Evolutionary conservation across 1,140 invertebrate species (phyloP).

Genomic region (Caenorhabditis remanei): DNA sequence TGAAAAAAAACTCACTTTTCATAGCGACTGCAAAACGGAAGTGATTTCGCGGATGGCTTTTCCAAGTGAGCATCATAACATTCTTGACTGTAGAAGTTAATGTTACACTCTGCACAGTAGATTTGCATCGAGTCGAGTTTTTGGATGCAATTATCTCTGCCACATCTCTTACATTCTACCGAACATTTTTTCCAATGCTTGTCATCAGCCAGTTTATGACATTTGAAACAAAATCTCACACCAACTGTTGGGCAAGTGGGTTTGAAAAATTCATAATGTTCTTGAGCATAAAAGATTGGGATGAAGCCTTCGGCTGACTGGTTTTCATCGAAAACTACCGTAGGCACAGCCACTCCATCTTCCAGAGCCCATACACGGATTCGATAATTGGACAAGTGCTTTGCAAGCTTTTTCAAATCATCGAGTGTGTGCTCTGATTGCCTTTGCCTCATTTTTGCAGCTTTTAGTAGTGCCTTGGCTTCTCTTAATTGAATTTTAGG

Average conservation of each 20-base stretch:
- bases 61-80: not conserved
- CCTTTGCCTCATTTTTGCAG: not conserved
- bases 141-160: not conserved
- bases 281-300: not conserved
- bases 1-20: not conserved
- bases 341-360: not conserved
- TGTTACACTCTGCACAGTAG: not conserved
- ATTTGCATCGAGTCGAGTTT: not conserved
- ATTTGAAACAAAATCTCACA: not conserved
- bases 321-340: not conserved
- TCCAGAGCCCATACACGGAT: not conserved
- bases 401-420: not conserved
- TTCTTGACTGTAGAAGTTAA: not conserved
- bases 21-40: not conserved
- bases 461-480: not conserved
- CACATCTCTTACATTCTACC: not conserved
- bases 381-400: not conserved
- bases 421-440: not conserved
- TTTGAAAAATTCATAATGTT: not conserved
- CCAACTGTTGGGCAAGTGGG: not conserved
- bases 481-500: not conserved
- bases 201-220: not conserved
- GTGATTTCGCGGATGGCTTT: not conserved
- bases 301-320: not conserved
- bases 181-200: not conserved